Base-by-base conservation (phyloP, 2,888 invertebrate species). In the Spisula subtruncata region DNA sequence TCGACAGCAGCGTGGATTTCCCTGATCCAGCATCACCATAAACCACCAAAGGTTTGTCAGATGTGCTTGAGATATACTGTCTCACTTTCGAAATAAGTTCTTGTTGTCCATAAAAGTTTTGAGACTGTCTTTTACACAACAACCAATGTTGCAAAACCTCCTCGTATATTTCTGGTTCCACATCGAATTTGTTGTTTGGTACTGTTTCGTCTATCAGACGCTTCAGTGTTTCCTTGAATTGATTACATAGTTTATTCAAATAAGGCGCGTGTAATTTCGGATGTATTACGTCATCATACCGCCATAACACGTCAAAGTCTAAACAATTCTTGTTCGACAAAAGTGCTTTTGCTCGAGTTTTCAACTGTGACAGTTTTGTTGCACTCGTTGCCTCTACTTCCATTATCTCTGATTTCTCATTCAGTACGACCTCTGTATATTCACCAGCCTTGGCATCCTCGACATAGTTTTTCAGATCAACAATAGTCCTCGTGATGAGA, bases 391-490 rank as follows among this genome's bases (percentile, higher is more conserved):
- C 82, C 84, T 95, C 95, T 2, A 94, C 87, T 88, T 95, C 94
- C 35, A 92, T 81, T 5, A 89, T 83, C 25, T 95, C 94, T 6
- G 90, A 89, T 82, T 89, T 93, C n/a, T 94, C 94, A 89, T 95
- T 94, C 88, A 89, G 93, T 6, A 85, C 85, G 35, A 96, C 90
- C 71, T 96, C 96, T 46, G 95, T 90, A 86, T 95, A 96, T 8
- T 92, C 93, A 0, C 90, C 86, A 0, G 94, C 94, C 81, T 93
- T 92, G 0, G 89, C 85, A 75, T 95, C 93, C 16, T 93, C 92
- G 0, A 96, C 92, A 92, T 96, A 96, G 92, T 97, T 96, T 82
- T 96, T 95, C 29, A 96, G 93, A 88, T 97, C 97, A 35, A 95
- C 94, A 56, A 97, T 96, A 80, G 94, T 94, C 81, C 97, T 91